Evolutionary conservation across 2,888 invertebrate species (phyloP).

Genomic region (Phalangium opilio): DNA sequence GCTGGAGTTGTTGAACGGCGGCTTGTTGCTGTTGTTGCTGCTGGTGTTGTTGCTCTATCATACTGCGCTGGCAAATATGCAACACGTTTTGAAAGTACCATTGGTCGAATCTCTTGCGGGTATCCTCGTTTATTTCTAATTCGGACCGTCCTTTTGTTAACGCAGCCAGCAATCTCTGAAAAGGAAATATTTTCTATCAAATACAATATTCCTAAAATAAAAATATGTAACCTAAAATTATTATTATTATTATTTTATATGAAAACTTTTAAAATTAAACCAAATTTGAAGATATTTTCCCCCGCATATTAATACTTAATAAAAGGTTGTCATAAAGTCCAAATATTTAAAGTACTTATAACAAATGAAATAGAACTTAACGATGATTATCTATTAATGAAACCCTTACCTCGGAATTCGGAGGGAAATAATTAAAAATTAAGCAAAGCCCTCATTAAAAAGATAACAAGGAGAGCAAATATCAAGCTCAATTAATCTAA

Average conservation of each 20-base stretch:
- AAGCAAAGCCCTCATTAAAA: neutral
- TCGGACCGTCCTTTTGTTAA: slow-evolving; percentile 58
- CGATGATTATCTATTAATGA: neutral
- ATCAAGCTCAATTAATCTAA: no score
- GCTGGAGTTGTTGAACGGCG: slow-evolving; percentile 6
- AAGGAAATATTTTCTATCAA: slow-evolving; percentile 11
- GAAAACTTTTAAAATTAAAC: no score
- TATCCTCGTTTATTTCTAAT: slow-evolving; percentile 54
- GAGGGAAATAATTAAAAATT: slow-evolving; percentile 4
- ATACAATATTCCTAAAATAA: no score
- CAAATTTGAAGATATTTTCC: no score
- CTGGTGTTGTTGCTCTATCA: slow-evolving; percentile 15
- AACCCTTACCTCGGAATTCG: slow-evolving; percentile 1
- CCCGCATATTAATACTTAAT: no score
- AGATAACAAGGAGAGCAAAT: no score
- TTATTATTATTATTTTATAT: no score
- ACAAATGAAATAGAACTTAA: neutral
- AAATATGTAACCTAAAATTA: no score
- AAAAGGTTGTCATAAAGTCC: no score
- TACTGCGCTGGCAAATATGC: slow-evolving; percentile 20
- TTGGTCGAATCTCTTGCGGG: slow-evolving; percentile 71
- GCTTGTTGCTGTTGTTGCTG: slow-evolving; percentile 14
- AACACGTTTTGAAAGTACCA: slow-evolving; percentile 50
- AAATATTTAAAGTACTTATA: slow-evolving; percentile 2
- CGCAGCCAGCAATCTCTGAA: slow-evolving; percentile 45